phyloP scores from a whole-genome alignment of 2,888 invertebrate genomes.

The Tenthredo scrophulariae region DNA sequence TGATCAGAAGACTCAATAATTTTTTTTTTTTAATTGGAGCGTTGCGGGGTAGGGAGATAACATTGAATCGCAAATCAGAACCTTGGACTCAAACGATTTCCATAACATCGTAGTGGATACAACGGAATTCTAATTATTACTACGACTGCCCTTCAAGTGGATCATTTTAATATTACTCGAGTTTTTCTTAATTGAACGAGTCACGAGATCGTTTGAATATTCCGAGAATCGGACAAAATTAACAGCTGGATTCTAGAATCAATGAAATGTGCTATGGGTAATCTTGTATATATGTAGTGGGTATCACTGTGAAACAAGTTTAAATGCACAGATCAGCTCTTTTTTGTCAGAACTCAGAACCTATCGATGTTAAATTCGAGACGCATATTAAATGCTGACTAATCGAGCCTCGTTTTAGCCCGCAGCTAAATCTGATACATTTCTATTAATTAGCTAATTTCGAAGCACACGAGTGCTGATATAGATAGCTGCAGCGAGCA shows the following conservation, averaged over 20 bases:
- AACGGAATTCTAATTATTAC: not conserved
- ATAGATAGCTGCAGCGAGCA: not conserved
- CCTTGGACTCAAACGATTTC: constrained; percentile 35
- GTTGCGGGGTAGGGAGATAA: not conserved
- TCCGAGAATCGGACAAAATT: not conserved
- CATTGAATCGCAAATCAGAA: not conserved
- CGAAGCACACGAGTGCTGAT: not conserved
- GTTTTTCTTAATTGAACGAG: not conserved
- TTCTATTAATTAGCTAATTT: constrained; percentile 11
- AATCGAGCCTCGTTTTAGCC: not conserved
- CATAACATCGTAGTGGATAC: constrained; percentile 25
- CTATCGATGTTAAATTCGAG: not conserved
- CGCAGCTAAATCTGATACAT: not conserved
- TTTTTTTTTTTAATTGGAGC: not conserved
- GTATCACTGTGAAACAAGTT: not conserved
- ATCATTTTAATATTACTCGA: not conserved
- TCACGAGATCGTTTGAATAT: not conserved
- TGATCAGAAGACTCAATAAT: not conserved
- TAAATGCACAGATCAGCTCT: not conserved
- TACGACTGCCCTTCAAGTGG: not conserved
- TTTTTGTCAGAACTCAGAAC: not conserved
- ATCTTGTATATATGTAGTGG: not conserved
- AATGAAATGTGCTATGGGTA: not conserved
- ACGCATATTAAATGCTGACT: constrained; percentile 20
- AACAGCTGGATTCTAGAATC: not conserved